Percentiles rank a stretch among this genome's conserved stretches.
phyloP scores from a whole-genome alignment of 1,140 invertebrate species.

The Drosophila neocordata region DNA sequence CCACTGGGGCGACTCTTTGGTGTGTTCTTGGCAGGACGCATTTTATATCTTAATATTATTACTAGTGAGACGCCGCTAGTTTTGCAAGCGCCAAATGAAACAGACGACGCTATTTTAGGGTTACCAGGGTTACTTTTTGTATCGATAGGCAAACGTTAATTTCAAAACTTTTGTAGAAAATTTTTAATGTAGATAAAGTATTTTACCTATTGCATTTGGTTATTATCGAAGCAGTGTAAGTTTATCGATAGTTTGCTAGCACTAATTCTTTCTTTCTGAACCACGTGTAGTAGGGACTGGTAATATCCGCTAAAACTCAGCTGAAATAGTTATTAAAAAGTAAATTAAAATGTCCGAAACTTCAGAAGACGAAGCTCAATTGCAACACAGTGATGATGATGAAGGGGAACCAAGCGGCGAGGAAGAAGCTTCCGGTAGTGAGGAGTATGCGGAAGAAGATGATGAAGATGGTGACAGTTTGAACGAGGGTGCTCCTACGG shows the following conservation, averaged over 20 bases:
- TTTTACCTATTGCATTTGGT: neutral
- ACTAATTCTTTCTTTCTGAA: conserved; percentile 33
- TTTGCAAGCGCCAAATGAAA: conserved; percentile 6
- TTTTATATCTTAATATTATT: neutral
- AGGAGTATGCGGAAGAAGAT: conserved; percentile 48
- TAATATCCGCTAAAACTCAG: conserved; percentile 35
- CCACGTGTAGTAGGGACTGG: conserved; percentile 50
- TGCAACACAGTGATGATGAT: conserved; percentile 63
- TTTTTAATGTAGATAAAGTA: neutral
- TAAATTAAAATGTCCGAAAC: conserved; percentile 77
- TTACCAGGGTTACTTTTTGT: neutral
- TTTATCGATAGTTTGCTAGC: neutral
- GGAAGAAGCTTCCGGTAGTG: conserved; percentile 47
- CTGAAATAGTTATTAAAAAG: conserved; percentile 22
- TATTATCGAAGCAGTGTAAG: neutral
- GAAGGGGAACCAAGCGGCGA: conserved; percentile 42
- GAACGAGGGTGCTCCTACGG: conserved; percentile 16
- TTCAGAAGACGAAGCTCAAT: conserved; percentile 70
- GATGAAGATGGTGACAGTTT: conserved; percentile 27
- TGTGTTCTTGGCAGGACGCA: conserved; percentile 38
- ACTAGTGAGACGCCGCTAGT: neutral
- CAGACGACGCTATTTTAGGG: neutral
- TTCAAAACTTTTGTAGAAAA: neutral
- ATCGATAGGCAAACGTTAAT: conserved; percentile 2
- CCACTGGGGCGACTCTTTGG: conserved; percentile 33